Evolutionary conservation across 2,113 vertebrate genomes (phyloP), one percentile per base, ranked within the genome.

Genomic region (Notechis scutatus): DNA sequence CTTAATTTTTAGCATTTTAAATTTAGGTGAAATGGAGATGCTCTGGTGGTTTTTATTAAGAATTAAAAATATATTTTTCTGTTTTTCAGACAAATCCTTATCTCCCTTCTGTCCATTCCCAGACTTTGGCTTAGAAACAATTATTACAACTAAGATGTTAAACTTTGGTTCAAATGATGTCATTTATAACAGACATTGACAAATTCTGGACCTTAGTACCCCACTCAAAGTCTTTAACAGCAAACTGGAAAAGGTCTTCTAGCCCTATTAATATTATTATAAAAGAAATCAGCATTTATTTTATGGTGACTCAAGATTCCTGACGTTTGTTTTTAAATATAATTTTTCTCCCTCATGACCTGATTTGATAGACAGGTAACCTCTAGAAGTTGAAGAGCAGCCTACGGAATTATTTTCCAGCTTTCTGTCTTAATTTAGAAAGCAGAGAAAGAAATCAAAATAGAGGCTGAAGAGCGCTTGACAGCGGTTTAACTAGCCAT

Each of bases 401-500:
- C 34, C 95, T 90, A 94, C 56, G 87, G 90, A 96, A 94, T 92
- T 92, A 89, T 92, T 87, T 93, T 94, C 96, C 93, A 92, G 93
- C 92, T 23, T 90, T 4, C 15, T 4, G 34, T 42, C 0, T 0
- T 93, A 69, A 45, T 88, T 86, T 88, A 34, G 91, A 85, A 29
- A 47, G 57, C 61, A 81, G 87, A 56, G 94, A 93, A 95, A 95
- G 95, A 90, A 94, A 92, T 29, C 74, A 61, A 15, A 89, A 87
- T 69, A 93, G 95, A 92, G 92, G 29, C 7, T 86, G 88, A 52
- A 93, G 95, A 92, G 95, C 95, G 90, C 95, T 93, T 92, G 95
- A 94, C 96, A 94, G 95, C 92, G 93, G 94, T 95, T 50, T 24
- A 96, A 88, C 96, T 95, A 96, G 93, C 96, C 96, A 93, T 96